Percentiles rank a stretch among this genome's conserved stretches.
Evolutionary conservation across 2,888 invertebrate genomes (phyloP).

Genomic region (Aleiodes alternator): DNA sequence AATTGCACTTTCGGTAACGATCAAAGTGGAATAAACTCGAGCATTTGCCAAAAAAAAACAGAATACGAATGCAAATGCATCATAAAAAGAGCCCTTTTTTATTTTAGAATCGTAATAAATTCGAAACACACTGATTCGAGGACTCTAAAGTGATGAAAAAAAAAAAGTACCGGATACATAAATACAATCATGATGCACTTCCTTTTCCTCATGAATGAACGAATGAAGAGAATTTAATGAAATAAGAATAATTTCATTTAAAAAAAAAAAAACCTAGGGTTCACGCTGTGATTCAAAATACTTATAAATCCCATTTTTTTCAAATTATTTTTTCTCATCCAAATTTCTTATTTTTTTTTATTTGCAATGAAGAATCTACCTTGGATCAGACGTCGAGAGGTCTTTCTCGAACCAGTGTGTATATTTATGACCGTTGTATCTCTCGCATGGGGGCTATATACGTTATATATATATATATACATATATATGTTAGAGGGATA

Average conservation of each 20-base stretch:
- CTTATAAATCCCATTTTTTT: not conserved
- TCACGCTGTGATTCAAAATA: slow-evolving; percentile 37
- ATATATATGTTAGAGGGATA: slow-evolving; percentile 46
- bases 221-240: not conserved
- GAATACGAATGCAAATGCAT: slow-evolving; percentile 37
- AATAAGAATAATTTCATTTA: not conserved
- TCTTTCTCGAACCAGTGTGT: slow-evolving; percentile 64
- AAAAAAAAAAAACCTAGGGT: not conserved
- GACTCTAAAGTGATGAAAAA: slow-evolving; percentile 26
- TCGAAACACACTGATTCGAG: slow-evolving; percentile 63
- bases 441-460: slow-evolving; percentile 60
- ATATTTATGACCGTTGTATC: slow-evolving; percentile 74
- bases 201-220: no score
- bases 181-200: slow-evolving; percentile 55
- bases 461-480: slow-evolving; percentile 30
- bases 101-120: slow-evolving; percentile 35
- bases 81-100: slow-evolving; percentile 15
- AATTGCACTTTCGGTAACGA: slow-evolving; percentile 28
- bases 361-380: slow-evolving; percentile 63
- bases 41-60: not conserved
- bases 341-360: slow-evolving; percentile 63
- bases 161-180: slow-evolving; percentile 67
- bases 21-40: slow-evolving; percentile 19
- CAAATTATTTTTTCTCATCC: not conserved
- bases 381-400: slow-evolving; percentile 70